Evolutionary conservation across 2,888 invertebrate genomes (phyloP).

Genomic region (Drosophila diplacantha): DNA sequence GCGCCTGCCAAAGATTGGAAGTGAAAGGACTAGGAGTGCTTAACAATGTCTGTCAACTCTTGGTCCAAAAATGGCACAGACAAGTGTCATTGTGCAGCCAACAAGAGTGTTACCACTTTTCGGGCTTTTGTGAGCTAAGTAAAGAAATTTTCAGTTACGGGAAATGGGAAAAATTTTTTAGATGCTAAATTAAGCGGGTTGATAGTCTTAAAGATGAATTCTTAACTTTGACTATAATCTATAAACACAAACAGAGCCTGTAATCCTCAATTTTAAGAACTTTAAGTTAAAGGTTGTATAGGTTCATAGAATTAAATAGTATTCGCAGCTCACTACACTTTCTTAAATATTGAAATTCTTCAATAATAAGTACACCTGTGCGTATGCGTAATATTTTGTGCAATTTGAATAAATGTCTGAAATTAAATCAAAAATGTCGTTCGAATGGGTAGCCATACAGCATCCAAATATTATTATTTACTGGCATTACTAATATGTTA

Average conservation of each 20-base stretch:
- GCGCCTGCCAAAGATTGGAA: constrained; percentile 43
- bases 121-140: neutral
- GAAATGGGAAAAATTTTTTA: neutral
- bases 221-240: no score
- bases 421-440: no score
- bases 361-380: no score
- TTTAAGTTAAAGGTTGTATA: no score
- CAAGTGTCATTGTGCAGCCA: constrained; percentile 25
- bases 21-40: constrained; percentile 41
- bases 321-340: no score
- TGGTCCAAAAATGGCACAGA: constrained; percentile 28
- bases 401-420: no score
- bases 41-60: constrained; percentile 47
- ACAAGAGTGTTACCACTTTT: constrained; percentile 5
- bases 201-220: neutral
- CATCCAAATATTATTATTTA: neutral
- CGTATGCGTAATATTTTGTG: no score
- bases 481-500: neutral
- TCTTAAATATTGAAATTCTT: no score
- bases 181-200: neutral
- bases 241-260: no score
- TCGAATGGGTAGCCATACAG: no score
- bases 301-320: no score
- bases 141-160: neutral
- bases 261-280: no score